Evolutionary conservation across 1,140 invertebrate genomes (phyloP), one percentile per base, ranked within the genome.

Genomic region (Probaryconus sp.): DNA sequence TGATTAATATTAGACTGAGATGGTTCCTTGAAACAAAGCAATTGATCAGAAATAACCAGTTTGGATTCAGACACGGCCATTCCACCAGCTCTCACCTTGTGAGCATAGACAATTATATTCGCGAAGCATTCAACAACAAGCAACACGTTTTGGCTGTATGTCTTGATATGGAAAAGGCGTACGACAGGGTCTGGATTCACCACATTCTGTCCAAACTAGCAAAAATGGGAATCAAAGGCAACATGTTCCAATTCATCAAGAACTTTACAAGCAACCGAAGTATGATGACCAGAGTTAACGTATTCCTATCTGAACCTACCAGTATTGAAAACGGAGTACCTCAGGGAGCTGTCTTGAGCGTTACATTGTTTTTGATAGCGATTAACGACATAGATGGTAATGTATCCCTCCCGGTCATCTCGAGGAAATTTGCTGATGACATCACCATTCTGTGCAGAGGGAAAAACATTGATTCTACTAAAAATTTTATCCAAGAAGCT

Each of bases 161-260:
- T 10, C 58, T 77, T 30, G 78, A 82, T 28, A 67, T 80, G 7
- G 73, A 79, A 58, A 83, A 82, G 47, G 76, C 76, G 0, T 79
- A 78, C 24, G 79, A 85, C 11, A 78, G 56, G 30, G 11, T 61
- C 1, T 71, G 67, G 67, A 67, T 21, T 45, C 13, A 70, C 2
- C 3, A 43, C 2, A 28, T 64, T 11, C 9, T 63, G 33, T 5
- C 53, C 14, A 64, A 17, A 13, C 16, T 68, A 42, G 6, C 33
- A 6, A 17, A 77, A 37, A 24, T 28, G 0, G 58, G 63, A 20
- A 48, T 73, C 11, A 53, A 3, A 1, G 31, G 21, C n/a, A n/a
- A n/a, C n/a, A 55, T 74, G 53, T 45, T 35, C 2, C 1, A 33
- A 2, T 67, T 71, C 13, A 71, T 67, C n/a, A 28, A 56, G 17